phyloP scores from a whole-genome alignment of 1,140 invertebrate species.

The Drosophila lacertosa region DNA sequence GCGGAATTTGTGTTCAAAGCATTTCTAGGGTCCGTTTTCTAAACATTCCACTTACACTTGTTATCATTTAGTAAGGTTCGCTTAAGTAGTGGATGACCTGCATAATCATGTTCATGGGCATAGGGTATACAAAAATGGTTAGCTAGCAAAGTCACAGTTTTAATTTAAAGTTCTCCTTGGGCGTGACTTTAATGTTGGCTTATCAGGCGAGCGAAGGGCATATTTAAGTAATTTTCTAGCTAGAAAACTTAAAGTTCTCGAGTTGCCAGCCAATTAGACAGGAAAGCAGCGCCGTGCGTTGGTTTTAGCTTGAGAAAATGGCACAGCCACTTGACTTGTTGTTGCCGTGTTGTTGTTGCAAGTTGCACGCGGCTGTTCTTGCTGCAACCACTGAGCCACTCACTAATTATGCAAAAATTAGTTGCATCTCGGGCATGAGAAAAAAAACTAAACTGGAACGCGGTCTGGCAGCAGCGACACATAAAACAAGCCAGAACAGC shows the following conservation, averaged over 20 bases:
- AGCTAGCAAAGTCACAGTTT: constrained; percentile 24
- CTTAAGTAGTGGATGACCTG: no score
- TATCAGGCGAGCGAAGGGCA: constrained; percentile 18
- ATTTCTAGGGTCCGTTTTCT: no score
- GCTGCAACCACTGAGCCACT: constrained; percentile 69
- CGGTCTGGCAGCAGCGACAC: constrained; percentile 38
- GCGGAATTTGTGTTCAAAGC: background rate
- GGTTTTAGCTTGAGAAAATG: constrained; percentile 68
- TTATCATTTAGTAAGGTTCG: no score
- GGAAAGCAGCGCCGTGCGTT: constrained; percentile 55
- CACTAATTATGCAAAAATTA: constrained; percentile 76
- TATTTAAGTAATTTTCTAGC: constrained; percentile 10
- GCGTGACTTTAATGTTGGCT: constrained; percentile 61
- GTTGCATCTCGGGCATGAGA: constrained; percentile 27
- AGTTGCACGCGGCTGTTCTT: constrained; percentile 5
- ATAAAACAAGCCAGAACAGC: constrained; percentile 12
- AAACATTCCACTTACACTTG: no score
- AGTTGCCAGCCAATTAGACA: constrained; percentile 60
- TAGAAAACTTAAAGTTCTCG: constrained; percentile 15
- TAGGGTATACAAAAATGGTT: background rate
- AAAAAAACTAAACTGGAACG: constrained; percentile 61
- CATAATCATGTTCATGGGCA: background rate
- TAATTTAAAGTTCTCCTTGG: constrained; percentile 61
- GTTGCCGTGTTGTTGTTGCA: constrained; percentile 36
- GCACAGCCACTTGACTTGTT: constrained; percentile 77